Conservation (phyloP, 2,113 vertebrate genomes). For the Dunckerocampus dactyliophorus region DNA sequence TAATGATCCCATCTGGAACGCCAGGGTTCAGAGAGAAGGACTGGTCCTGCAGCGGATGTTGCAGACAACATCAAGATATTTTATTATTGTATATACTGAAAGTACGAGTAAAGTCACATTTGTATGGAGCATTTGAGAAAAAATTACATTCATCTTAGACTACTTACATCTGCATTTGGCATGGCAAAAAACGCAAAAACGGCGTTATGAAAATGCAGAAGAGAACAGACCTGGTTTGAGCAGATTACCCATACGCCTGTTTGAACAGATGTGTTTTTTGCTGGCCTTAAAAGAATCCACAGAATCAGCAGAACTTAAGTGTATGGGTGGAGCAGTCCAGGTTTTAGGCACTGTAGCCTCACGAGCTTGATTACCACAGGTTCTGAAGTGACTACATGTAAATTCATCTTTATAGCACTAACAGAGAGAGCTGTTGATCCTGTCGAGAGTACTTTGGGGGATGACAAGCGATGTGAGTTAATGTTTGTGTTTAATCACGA, state of each 20-base stretch:
- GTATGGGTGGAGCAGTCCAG: not conserved
- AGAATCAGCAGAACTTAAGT: not conserved
- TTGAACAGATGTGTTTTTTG: not conserved
- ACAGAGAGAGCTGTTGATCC: no score
- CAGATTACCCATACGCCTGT: not conserved
- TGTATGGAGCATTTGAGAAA: not conserved
- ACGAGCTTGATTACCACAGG: not conserved
- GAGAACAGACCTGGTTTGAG: not conserved
- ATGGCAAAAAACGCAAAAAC: not conserved
- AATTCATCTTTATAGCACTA: no score
- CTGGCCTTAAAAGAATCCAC: not conserved
- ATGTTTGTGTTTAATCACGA: no score
- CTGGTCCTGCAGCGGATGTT: not conserved
- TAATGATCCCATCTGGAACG: conserved; percentile 1
- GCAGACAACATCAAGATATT: not conserved
- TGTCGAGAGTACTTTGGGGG: no score
- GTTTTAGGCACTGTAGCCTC: not conserved
- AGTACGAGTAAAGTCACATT: not conserved
- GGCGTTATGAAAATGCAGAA: no score
- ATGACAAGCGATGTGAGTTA: no score
- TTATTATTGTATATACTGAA: not conserved
- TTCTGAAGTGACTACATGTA: no score
- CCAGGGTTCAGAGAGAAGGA: not conserved
- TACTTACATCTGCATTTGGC: not conserved
- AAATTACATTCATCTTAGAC: not conserved